Percentiles rank a stretch among this genome's conserved stretches.
These are phyloP conservation scores for Bradypus variegatus DNA, from an alignment of 2,797 vertebrate genomes.

Conservation along the genomic window DNA sequence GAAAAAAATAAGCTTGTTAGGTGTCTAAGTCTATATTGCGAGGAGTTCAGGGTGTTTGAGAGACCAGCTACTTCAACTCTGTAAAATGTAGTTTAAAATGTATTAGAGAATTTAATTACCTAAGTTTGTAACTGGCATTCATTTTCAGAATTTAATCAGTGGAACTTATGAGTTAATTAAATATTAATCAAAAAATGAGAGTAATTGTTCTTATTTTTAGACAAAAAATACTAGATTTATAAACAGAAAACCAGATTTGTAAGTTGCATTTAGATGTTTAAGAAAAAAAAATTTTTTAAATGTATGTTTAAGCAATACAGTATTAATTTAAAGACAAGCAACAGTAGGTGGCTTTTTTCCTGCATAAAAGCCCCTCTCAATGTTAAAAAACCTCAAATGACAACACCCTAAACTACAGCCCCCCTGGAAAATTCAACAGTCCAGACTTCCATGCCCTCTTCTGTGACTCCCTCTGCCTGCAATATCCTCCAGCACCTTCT, in stretches of 20 bases:
- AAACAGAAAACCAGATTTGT: conserved; percentile 51
- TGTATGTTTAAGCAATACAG: conserved; percentile 55
- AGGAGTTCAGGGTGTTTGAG: not conserved
- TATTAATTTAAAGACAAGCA: conserved; percentile 47
- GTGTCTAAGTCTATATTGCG: not conserved
- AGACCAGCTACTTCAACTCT: not conserved
- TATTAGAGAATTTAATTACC: conserved; percentile 60
- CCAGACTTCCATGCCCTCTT: not conserved
- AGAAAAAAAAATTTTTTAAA: conserved; percentile 26
- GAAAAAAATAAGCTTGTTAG: not conserved
- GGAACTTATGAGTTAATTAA: conserved; percentile 61
- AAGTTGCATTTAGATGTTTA: conserved; percentile 35
- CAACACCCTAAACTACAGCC: fast-evolving
- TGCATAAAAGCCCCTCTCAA: not conserved
- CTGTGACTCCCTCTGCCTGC: not conserved
- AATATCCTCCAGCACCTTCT: not conserved
- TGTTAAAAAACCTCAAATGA: not conserved
- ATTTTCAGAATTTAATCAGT: conserved; percentile 55
- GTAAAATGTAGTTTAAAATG: conserved; percentile 49
- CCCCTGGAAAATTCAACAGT: not conserved
- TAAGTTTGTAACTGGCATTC: conserved; percentile 52
- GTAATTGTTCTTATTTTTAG: conserved; percentile 49
- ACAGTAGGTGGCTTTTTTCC: not conserved
- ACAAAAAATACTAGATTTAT: conserved; percentile 31
- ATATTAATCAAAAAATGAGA: conserved; percentile 56